Conservation (phyloP, 2,888 invertebrate species). For the Parascotia fuliginaria region DNA sequence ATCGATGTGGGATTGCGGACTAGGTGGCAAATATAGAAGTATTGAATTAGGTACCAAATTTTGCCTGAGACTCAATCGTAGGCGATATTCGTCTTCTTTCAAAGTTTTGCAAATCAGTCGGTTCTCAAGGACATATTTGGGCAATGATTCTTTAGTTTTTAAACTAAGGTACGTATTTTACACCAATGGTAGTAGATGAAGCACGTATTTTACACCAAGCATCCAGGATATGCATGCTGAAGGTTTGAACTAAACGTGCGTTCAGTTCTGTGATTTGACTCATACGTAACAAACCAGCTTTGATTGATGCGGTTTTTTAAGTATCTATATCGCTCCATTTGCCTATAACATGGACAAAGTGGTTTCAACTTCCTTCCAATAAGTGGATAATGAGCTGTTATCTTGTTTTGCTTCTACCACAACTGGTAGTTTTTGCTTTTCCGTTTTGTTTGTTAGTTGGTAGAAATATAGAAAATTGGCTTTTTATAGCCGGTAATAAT, state of each 20-base stretch:
- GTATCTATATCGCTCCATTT: conserved; percentile 54
- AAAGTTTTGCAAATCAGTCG: too few species aligned
- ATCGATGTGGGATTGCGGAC: too few species aligned
- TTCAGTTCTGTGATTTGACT: background rate
- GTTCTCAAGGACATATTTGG: too few species aligned
- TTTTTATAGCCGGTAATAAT: conserved; percentile 29
- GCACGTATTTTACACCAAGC: too few species aligned
- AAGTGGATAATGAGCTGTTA: conserved; percentile 79
- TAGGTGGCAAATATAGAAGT: too few species aligned
- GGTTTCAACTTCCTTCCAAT: conserved; percentile 78
- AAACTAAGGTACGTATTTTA: too few species aligned
- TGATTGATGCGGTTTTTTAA: conserved; percentile 36
- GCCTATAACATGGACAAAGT: conserved; percentile 62
- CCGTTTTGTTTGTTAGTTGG: conserved; percentile 57
- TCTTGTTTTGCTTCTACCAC: conserved; percentile 67
- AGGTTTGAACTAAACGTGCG: background rate
- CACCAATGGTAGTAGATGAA: too few species aligned
- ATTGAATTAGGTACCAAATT: too few species aligned
- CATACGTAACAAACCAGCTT: conserved; percentile 31
- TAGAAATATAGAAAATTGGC: conserved; percentile 39
- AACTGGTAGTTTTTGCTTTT: conserved; percentile 65
- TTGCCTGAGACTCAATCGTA: too few species aligned
- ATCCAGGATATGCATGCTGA: too few species aligned
- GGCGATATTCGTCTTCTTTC: too few species aligned
- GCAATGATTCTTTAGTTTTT: too few species aligned